These are phyloP conservation scores for Nibea albiflora DNA, from an alignment of 2,113 vertebrate genomes.

Conservation along the genomic window DNA sequence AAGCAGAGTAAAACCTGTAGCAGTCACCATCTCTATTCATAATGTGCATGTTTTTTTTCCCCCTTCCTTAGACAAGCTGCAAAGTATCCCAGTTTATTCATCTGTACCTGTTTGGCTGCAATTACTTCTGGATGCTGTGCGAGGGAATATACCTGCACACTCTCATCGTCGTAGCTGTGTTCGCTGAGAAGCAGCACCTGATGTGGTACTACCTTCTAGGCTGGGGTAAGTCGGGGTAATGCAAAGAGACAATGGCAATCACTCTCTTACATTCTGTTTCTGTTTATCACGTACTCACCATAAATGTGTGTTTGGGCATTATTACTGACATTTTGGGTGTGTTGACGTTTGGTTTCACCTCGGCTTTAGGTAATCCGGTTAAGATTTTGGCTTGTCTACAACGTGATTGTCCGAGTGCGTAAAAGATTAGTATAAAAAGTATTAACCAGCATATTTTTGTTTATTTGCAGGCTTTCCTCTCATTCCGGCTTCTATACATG, in stretches of 20 bases:
- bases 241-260: background rate
- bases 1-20: background rate
- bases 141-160: conserved; percentile 98
- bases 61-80: conserved; percentile 89
- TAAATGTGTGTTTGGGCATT: no score
- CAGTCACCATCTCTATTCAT: background rate
- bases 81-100: conserved; percentile 96
- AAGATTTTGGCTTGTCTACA: background rate
- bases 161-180: conserved; percentile 98
- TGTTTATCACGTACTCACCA: background rate
- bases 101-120: conserved; percentile 95
- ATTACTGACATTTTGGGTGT: no score
- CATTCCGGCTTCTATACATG: conserved; percentile 94
- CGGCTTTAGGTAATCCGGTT: background rate
- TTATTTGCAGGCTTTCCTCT: conserved; percentile 90
- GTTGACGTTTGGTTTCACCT: background rate
- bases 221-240: conserved; percentile 88
- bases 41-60: background rate
- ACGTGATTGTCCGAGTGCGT: no score
- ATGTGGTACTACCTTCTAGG: conserved; percentile 99
- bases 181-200: conserved; percentile 96
- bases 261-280: no score
- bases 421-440: no score
- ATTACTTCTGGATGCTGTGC: conserved; percentile 99
- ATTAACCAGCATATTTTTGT: background rate